Base-by-base conservation (phyloP, 2,113 vertebrate species). In the Cygnus buccinator region DNA sequence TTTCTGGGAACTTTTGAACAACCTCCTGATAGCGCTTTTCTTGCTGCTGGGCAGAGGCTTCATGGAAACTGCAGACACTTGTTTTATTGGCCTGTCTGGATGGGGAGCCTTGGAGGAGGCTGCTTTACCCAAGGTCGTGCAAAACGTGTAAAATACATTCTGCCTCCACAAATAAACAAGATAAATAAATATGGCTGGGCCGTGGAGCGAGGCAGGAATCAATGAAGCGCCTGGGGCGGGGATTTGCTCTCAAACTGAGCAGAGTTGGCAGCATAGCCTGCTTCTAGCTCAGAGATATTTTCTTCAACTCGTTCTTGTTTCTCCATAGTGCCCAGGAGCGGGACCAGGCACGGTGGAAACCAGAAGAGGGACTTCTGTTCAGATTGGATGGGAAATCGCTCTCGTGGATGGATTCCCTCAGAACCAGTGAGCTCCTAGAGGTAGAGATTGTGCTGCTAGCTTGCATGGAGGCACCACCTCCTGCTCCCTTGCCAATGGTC, bases 1-100 rank as follows among this genome's bases (percentile, higher is more conserved):
- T 84, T 95, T 76, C 86, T 68, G 81, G 78, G 61, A 91, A 61
- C 52, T 94, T 89, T 74, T 81, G 54, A 96, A 90, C 78, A 86
- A 96, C 75, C 78, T 84, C 67, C 83, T 68, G 94, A 67, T 93
- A 93, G 79, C 3, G 3, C 58, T 95, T 95, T 96, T 84, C 76
- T 84, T 84, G 66, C 89, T 86, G 33, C 90, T 90, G 90, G 44
- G 80, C 63, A 82, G 70, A 95, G 55, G 50, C 74, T 65, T 71
- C 8, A 2, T 44, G 72, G 87, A 91, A 92, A 88, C 76, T 0
- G 5, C 26, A 73, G 50, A 71, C 29, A 66, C 62, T 90, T 95
- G 84, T 95, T 93, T 94, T 90, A 92, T 71, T 89, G 80, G 20
- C 73, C 48, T 95, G 79, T 92, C 83, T 93, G 43, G 39, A 81